Evolutionary conservation across 2,797 vertebrate genomes (phyloP), one percentile per base, ranked within the genome.

Genomic region (Acrossocheilus fasciatus): DNA sequence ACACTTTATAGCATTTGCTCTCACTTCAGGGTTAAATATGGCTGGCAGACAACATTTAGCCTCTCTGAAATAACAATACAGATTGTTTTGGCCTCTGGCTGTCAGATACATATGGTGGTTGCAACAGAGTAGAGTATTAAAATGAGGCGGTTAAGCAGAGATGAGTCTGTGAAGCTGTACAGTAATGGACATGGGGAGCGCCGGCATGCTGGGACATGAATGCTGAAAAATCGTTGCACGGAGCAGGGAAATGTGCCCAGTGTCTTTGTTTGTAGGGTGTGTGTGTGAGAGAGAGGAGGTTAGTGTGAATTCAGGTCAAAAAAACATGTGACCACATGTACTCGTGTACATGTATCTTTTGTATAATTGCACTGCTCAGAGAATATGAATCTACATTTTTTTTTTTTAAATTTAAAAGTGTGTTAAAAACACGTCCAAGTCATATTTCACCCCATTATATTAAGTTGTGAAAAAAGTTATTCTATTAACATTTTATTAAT

Each of bases 81-180:
- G 84, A 86, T 50, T 80, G 84, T 73, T 86, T 81, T 86, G 78
- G 78, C 85, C 77, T 66, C 77, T 86, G 69, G 77, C 69, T 52
- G 78, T 66, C 30, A 66, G 69, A 81, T 59, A 41, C 57, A 81
- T 80, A 84, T 78, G 36, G 47, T 54, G 74, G 34, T 57, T 57
- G 64, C 11, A 45, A 54, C 4, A 2, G 3, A 74, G 78, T 11
- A 50, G 41, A 74, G 84, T 34, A 66, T 68, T 74, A 73, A 81
- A 80, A 81, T 39, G 54, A 73, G 43, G 68, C 39, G 23, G 77
- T 36, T 80, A 74, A 52, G 30, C 57, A 47, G 54, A 64, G 41
- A 57, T 2, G 75, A 85, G 68, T 45, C 30, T 77, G 66, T 45
- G 84, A 47, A 70, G 41, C 50, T 72, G 52, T 45, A 47, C 23